phyloP scores from a whole-genome alignment of 2,113 vertebrate species.

The Fregata magnificens region DNA sequence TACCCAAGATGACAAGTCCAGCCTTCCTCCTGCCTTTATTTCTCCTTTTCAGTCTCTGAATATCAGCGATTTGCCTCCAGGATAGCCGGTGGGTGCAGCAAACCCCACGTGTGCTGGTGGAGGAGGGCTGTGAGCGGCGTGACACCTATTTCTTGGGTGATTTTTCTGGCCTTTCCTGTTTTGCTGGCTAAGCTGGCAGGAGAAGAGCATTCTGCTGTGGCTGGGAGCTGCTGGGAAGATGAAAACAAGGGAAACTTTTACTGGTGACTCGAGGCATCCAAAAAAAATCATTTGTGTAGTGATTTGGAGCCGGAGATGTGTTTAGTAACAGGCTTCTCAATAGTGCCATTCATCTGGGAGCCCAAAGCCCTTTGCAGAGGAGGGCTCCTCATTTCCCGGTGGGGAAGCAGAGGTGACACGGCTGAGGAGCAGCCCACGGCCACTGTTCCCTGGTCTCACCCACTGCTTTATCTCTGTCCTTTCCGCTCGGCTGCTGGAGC shows the following conservation, averaged over 20 bases:
- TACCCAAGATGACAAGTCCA: not conserved
- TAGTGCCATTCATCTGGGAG: not conserved
- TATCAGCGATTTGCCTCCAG: not conserved
- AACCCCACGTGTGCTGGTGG: accelerated
- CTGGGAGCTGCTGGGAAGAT: not conserved
- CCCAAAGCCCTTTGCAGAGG: not conserved
- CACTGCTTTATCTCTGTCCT: not conserved
- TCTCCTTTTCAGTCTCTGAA: not conserved
- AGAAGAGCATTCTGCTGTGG: not conserved
- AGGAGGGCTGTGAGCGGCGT: accelerated
- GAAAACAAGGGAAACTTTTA: slow-evolving; percentile 53
- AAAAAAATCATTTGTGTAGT: slow-evolving; percentile 6
- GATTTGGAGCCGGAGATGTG: not conserved
- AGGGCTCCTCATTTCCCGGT: accelerated
- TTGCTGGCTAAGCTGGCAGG: not conserved
- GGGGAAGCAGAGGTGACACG: not conserved
- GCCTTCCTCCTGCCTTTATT: not conserved
- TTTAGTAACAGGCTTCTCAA: not conserved
- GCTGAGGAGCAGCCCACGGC: not conserved
- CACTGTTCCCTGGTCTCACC: not conserved
- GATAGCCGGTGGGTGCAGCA: not conserved
- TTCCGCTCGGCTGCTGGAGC: not conserved
- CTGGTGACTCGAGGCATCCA: not conserved
- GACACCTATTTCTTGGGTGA: not conserved
- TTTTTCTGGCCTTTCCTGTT: slow-evolving; percentile 46